These are phyloP conservation scores for Silurus glanis DNA, from an alignment of 2,113 vertebrate genomes.

Conservation along the genomic window DNA sequence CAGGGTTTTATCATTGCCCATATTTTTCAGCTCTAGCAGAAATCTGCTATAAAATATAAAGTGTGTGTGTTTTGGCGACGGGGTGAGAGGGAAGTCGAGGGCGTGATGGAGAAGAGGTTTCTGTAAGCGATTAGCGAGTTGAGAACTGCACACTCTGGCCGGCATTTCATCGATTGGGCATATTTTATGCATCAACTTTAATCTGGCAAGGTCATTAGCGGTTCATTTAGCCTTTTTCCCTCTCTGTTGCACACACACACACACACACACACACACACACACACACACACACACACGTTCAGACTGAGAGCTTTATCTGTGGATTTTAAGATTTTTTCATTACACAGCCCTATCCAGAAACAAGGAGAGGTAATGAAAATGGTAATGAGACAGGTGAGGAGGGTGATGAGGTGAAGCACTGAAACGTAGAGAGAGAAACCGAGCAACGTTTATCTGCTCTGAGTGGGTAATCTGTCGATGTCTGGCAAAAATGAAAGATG, in stretches of 20 bases:
- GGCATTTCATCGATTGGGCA: slow-evolving; percentile 26
- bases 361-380: slow-evolving; percentile 43
- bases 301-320: slow-evolving; percentile 18
- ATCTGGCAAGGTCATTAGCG: slow-evolving; percentile 30
- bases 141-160: slow-evolving; percentile 24
- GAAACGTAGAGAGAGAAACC: not conserved
- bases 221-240: not conserved
- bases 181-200: slow-evolving; percentile 46
- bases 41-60: slow-evolving; percentile 3
- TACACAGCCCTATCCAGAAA: slow-evolving; percentile 34
- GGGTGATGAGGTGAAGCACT: not conserved
- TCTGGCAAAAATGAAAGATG: not conserved
- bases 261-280: not conserved
- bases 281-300: not conserved
- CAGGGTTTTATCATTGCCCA: slow-evolving; percentile 41
- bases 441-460: not conserved
- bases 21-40: slow-evolving; percentile 48
- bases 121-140: slow-evolving; percentile 12
- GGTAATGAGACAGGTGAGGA: slow-evolving; percentile 29
- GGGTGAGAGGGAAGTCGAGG: slow-evolving; percentile 6
- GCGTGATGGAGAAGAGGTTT: not conserved
- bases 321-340: slow-evolving; percentile 35
- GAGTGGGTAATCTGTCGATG: not conserved
- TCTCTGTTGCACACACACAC: not conserved
- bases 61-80: not conserved